These are phyloP conservation scores for Phylloscopus trochiloides DNA, from an alignment of 2,113 vertebrate genomes.

Conservation along the genomic window DNA sequence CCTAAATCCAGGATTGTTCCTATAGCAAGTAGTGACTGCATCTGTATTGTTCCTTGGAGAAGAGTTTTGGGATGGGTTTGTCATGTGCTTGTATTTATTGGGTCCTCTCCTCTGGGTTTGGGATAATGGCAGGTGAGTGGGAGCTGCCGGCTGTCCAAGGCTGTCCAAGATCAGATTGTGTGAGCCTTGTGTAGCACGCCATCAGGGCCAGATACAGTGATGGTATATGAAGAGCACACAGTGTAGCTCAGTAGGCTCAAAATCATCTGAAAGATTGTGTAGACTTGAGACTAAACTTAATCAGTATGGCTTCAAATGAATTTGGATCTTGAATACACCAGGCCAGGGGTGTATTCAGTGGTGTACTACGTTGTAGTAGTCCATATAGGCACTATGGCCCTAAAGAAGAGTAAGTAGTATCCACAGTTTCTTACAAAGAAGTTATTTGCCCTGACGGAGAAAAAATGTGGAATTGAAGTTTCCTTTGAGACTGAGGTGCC, in stretches of 20 bases:
- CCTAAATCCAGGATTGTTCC: not conserved
- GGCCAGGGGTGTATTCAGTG: not conserved
- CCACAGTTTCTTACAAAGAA: not conserved
- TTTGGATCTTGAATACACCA: not conserved
- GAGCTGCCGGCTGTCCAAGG: not conserved
- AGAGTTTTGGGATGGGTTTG: not conserved
- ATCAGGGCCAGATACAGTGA: not conserved
- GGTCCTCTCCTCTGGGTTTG: not conserved
- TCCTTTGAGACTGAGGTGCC: not conserved
- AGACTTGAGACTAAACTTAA: not conserved
- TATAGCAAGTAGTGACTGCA: not conserved
- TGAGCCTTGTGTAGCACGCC: not conserved
- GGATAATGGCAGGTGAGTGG: not conserved
- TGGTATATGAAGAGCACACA: not conserved
- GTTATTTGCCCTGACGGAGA: not conserved
- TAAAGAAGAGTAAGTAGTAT: not conserved
- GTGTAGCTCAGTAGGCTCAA: not conserved
- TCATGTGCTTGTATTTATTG: not conserved
- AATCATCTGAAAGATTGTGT: not conserved
- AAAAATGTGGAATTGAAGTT: not conserved
- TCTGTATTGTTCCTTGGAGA: not conserved
- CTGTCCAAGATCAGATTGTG: not conserved
- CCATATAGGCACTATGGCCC: not conserved
- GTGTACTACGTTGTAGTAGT: not conserved
- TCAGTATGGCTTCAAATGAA: not conserved